Evolutionary conservation across 2,888 invertebrate genomes (phyloP), one percentile per base, ranked within the genome.

Genomic region (Carcina quercana): DNA sequence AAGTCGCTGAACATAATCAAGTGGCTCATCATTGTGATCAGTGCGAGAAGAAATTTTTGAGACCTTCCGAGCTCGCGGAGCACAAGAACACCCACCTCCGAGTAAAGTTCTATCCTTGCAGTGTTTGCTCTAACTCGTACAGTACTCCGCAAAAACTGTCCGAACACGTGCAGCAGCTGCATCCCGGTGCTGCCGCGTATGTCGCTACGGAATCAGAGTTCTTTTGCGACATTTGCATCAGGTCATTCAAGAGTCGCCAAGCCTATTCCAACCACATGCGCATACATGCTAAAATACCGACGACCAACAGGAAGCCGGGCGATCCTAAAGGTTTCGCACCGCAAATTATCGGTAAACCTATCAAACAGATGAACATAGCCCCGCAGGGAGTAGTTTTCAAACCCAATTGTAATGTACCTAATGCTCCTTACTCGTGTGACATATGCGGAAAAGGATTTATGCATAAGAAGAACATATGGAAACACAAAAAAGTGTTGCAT

Each of bases 41-140:
- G 28, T 91, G 90, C 46, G 87, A 86, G 10, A 86, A 88, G 53
- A 83, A 86, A 30, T 90, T 89, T 60, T 60, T 85, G 28, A 83
- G 87, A 3, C 85, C 86, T 13, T 76, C 80, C 0, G 89, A 90
- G 42, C 68, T 90, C 2, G 86, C 86, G 0, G 89, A 90, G 49
- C 91, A 91, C 50, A 86, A 88, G 38, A 89, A 87, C 49, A 85
- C 87, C 3, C 90, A 91, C 57, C 71, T 90, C 40, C 86, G 89
- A 45, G 84, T 89, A 2, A 90, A 90, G 48, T 84, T 90, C 28
- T 90, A 88, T 41, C 86, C 87, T 1, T 88, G 88, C 44, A 86
- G 80, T 13, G 62, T 86, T 13, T 88, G 88, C 39, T 61, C 84
- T 1, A 86, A 86, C 41, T 87, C 87, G 20, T 88, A 88, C 51